phyloP scores from a whole-genome alignment of 1,140 invertebrate species.

The Triops cancriformis region DNA sequence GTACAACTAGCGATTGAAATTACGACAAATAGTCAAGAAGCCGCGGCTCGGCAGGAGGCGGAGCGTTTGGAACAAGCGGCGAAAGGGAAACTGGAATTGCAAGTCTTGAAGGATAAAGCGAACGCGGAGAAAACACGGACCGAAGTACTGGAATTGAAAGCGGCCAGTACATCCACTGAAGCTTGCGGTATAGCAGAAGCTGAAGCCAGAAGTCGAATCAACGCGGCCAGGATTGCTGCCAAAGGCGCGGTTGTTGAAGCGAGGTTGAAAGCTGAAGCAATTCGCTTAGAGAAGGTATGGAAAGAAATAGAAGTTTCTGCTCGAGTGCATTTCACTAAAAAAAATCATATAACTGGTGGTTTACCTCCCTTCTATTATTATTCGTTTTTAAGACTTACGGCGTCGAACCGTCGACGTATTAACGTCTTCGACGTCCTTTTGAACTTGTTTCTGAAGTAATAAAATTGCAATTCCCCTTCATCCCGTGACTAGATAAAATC shows the following conservation, averaged over 20 bases:
- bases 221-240: conserved; percentile 45
- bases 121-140: conserved; percentile 43
- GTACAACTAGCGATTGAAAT: conserved; percentile 48
- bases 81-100: conserved; percentile 44
- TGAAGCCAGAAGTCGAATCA: conserved; percentile 44
- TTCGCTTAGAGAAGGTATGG: conserved; percentile 44
- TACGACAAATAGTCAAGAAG: conserved; percentile 45
- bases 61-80: conserved; percentile 47
- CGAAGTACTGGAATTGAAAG: conserved; percentile 43
- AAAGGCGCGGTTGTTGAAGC: conserved; percentile 47
- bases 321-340: no score
- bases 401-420: no score
- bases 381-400: no score
- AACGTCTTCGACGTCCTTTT: no score
- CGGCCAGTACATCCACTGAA: conserved; percentile 38
- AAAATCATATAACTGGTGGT: no score
- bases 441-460: no score
- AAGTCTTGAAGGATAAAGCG: conserved; percentile 45
- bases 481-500: no score
- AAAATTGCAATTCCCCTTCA: no score
- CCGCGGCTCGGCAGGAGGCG: conserved; percentile 47
- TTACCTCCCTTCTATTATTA: no score
- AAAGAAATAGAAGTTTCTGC: background rate
- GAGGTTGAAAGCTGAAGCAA: conserved; percentile 43
- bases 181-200: conserved; percentile 45